Evolutionary conservation across 2,797 vertebrate genomes (phyloP).

Genomic region (Bryconaethiops microstoma): DNA sequence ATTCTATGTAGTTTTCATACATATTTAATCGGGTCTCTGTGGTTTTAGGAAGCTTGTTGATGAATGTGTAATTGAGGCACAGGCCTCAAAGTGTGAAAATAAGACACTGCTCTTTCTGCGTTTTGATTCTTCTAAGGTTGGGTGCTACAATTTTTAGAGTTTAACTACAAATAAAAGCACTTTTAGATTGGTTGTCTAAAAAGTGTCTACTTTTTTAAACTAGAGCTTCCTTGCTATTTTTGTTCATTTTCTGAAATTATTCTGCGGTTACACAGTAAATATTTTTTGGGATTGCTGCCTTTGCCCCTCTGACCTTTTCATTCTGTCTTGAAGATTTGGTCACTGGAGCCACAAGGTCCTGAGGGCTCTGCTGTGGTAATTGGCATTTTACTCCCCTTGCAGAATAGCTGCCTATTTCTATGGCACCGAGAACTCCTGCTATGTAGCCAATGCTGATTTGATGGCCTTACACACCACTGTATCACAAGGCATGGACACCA

Average conservation of each 20-base stretch:
- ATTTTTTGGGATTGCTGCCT: neutral
- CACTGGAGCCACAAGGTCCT: neutral
- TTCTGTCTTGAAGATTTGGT: neutral
- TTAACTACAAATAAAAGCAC: neutral
- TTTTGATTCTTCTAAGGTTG: neutral
- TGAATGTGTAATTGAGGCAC: neutral
- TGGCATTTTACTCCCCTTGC: conserved; percentile 1
- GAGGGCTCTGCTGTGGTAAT: conserved; percentile 10
- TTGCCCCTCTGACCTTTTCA: neutral
- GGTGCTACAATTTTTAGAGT: neutral
- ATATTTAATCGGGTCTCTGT: neutral
- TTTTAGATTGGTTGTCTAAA: neutral
- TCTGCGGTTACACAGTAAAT: neutral
- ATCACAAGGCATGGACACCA: neutral
- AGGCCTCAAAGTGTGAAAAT: neutral
- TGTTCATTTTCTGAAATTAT: neutral
- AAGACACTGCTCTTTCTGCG: neutral
- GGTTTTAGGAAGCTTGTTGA: neutral
- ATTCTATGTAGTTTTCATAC: neutral
- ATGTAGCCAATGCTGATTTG: neutral
- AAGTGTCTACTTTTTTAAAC: neutral
- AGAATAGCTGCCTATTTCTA: neutral
- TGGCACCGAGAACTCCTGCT: neutral
- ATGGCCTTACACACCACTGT: neutral
- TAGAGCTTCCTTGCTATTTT: neutral